These are phyloP conservation scores for Microtus obscurus DNA, from an alignment of 2,797 vertebrate species.

Conservation along the genomic window DNA sequence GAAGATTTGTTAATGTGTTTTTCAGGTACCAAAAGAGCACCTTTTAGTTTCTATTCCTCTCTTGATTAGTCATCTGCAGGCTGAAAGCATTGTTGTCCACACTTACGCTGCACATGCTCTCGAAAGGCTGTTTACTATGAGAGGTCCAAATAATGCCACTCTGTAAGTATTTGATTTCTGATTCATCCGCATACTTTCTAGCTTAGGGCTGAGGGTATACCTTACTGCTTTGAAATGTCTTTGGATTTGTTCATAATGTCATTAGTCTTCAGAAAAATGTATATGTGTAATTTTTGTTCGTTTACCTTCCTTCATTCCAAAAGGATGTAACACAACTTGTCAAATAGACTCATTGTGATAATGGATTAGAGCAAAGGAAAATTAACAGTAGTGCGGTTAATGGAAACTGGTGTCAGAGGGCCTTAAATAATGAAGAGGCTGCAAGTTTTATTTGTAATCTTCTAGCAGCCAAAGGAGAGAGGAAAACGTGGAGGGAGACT, in stretches of 20 bases:
- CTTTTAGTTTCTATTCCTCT: constrained; percentile 95
- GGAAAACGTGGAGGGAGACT: neutral
- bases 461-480: neutral
- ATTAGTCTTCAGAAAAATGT: constrained; percentile 38
- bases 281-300: constrained; percentile 35
- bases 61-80: constrained; percentile 94
- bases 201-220: neutral
- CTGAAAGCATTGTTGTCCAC: constrained; percentile 97
- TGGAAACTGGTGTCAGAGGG: neutral
- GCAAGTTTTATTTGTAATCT: constrained; percentile 23
- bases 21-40: constrained; percentile 97
- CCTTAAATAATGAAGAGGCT: neutral
- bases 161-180: constrained; percentile 90
- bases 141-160: constrained; percentile 93
- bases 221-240: neutral
- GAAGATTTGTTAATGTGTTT: constrained; percentile 25
- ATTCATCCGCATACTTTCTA: neutral
- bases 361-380: constrained; percentile 20
- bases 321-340: constrained; percentile 20
- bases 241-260: constrained; percentile 33
- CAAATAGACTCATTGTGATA: neutral
- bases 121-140: constrained; percentile 98
- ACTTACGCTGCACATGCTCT: constrained; percentile 97
- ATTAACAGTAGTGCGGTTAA: neutral
- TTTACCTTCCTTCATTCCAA: constrained; percentile 12